Conservation (phyloP, 2,888 invertebrate genomes). For the Amphiduros pacificus region DNA sequence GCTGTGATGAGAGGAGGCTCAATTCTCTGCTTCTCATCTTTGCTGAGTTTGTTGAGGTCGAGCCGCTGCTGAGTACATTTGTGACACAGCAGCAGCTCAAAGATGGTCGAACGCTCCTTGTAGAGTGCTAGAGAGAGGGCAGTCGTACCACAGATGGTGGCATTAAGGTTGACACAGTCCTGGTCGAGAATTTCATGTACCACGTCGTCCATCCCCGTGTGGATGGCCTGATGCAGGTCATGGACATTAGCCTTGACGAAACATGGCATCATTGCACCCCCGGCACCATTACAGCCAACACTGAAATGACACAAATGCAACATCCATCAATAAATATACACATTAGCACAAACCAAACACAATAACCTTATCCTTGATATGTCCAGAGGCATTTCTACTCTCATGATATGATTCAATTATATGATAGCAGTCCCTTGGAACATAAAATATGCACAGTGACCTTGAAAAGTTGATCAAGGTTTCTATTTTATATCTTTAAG, state of each 20-base stretch:
- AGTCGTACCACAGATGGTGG: conserved; percentile 53
- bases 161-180: conserved; percentile 42
- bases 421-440: too few relatives aligned
- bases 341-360: too few relatives aligned
- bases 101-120: conserved; percentile 48
- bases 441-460: too few relatives aligned
- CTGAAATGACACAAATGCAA: too few relatives aligned
- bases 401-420: too few relatives aligned
- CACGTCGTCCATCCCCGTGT: conserved; percentile 4
- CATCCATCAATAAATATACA: too few relatives aligned
- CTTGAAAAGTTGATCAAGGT: too few relatives aligned
- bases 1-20: conserved; percentile 59
- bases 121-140: conserved; percentile 55
- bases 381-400: too few relatives aligned
- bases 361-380: too few relatives aligned
- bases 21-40: conserved; percentile 51
- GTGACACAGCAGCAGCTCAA: conserved; percentile 48
- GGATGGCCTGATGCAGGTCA: conserved; percentile 15
- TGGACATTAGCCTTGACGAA: conserved; percentile 12
- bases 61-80: conserved; percentile 45
- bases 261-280: not conserved
- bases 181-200: conserved; percentile 12
- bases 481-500: too few relatives aligned
- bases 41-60: conserved; percentile 53
- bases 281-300: too few relatives aligned